Percentiles rank a stretch among this genome's conserved stretches.
These are phyloP conservation scores for Oxystoma pomonae DNA, from an alignment of 2,888 invertebrate genomes.

Conservation along the genomic window DNA sequence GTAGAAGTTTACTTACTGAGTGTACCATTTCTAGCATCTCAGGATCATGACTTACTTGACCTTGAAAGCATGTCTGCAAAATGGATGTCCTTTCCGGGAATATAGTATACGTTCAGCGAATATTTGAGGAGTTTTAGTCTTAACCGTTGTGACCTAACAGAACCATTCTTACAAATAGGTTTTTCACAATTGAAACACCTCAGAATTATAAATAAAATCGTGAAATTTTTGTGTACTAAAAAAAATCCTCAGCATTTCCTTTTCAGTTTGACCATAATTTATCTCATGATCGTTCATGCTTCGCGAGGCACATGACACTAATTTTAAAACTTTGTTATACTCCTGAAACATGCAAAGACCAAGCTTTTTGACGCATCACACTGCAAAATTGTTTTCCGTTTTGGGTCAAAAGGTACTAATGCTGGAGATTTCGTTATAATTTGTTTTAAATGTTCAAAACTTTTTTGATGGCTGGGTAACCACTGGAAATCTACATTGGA, in stretches of 20 bases:
- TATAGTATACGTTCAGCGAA: too few species aligned
- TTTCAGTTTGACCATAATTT: background rate
- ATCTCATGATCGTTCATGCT: background rate
- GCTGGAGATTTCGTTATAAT: constrained; percentile 4
- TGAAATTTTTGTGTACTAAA: background rate
- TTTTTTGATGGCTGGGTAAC: constrained; percentile 1
- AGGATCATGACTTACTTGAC: too few species aligned
- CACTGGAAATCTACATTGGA: constrained; percentile 7
- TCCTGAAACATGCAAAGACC: constrained; percentile 24
- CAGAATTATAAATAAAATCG: background rate
- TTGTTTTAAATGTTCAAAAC: constrained; percentile 7
- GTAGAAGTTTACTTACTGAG: background rate
- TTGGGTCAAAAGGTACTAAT: background rate
- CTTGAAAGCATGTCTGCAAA: too few species aligned
- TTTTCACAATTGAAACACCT: too few species aligned
- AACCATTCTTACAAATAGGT: background rate
- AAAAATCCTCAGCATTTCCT: background rate
- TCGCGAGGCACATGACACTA: background rate
- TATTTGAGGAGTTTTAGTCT: background rate
- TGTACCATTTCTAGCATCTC: background rate
- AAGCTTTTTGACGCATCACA: constrained; percentile 20
- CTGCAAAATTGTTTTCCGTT: constrained; percentile 17
- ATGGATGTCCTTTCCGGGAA: too few species aligned
- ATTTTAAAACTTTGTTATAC: constrained; percentile 3
- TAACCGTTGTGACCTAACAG: background rate